These are phyloP conservation scores for Ctenopoma multispine DNA, from an alignment of 2,797 vertebrate species.

Conservation along the genomic window DNA sequence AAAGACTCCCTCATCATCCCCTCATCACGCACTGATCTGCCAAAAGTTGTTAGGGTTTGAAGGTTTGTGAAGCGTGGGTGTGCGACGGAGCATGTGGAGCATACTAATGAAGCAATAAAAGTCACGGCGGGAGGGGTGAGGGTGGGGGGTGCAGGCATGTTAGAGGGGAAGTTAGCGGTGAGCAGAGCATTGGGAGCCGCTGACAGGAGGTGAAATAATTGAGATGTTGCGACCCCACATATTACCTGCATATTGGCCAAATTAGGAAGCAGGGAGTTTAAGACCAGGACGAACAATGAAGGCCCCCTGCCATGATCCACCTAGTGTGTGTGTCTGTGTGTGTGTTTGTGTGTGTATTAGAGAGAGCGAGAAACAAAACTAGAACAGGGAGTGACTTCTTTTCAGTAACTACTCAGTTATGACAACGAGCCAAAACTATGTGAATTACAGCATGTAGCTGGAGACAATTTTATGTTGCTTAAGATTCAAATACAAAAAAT, in stretches of 20 bases:
- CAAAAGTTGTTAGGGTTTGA: slow-evolving; percentile 79
- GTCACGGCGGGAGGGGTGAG: slow-evolving; percentile 86
- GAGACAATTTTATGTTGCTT: not conserved
- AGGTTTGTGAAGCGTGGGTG: slow-evolving; percentile 75
- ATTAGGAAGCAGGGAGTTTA: slow-evolving; percentile 67
- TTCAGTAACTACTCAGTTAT: slow-evolving; percentile 30
- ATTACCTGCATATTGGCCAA: slow-evolving; percentile 82
- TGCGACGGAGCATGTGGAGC: slow-evolving; percentile 88
- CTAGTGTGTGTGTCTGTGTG: slow-evolving; percentile 25
- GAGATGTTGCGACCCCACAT: slow-evolving; percentile 84
- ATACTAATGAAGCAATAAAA: slow-evolving; percentile 99
- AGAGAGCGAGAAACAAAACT: slow-evolving; percentile 16
- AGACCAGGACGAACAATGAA: slow-evolving; percentile 38
- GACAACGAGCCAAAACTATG: not conserved
- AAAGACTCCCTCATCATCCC: slow-evolving; percentile 69
- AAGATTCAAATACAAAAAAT: not conserved
- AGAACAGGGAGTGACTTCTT: slow-evolving; percentile 23
- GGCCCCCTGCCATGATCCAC: slow-evolving; percentile 35
- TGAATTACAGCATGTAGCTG: not conserved
- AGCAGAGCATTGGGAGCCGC: slow-evolving; percentile 66
- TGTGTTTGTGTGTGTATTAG: slow-evolving; percentile 40
- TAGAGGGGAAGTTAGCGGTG: slow-evolving; percentile 50
- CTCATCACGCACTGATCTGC: slow-evolving; percentile 74
- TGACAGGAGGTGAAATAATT: slow-evolving; percentile 87
- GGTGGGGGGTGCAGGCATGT: slow-evolving; percentile 52